Conservation (phyloP, 2,113 vertebrate species). For the Agapornis roseicollis region DNA sequence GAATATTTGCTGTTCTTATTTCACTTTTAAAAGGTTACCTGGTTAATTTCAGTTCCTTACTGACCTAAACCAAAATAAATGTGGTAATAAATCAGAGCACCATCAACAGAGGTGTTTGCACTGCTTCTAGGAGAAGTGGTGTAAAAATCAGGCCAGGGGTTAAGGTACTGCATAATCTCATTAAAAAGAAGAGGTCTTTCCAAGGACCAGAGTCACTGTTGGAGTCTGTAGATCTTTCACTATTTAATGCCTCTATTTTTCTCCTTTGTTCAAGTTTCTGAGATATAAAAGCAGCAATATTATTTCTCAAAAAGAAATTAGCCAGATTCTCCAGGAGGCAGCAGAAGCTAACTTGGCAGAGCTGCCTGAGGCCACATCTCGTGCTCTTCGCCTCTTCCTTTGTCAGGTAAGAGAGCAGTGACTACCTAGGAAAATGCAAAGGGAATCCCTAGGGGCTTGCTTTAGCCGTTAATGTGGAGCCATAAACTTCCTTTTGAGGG, state of each 20-base stretch:
- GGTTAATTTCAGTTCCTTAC: neutral
- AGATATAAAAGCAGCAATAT: constrained; percentile 70
- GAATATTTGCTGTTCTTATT: neutral
- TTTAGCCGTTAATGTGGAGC: neutral
- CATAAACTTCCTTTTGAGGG: neutral
- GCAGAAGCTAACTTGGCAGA: constrained; percentile 74
- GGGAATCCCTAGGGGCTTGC: neutral
- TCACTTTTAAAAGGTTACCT: neutral
- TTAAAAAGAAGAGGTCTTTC: neutral
- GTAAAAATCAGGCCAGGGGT: neutral
- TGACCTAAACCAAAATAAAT: neutral
- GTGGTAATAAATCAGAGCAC: neutral
- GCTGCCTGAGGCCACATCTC: constrained; percentile 72
- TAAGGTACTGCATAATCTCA: neutral
- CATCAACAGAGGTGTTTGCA: neutral
- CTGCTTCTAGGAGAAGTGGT: neutral
- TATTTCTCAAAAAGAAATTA: constrained; percentile 78
- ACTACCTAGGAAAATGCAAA: neutral
- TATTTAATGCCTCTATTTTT: constrained; percentile 1
- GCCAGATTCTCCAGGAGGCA: constrained; percentile 75
- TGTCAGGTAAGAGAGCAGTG: constrained; percentile 77
- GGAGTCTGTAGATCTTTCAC: neutral
- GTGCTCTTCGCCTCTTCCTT: constrained; percentile 79
- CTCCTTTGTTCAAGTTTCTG: constrained; percentile 77
- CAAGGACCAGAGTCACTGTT: neutral